Evolutionary conservation across 2,113 vertebrate species (phyloP), one percentile per base, ranked within the genome.

Genomic region (Oxygymnocypris stewartii): DNA sequence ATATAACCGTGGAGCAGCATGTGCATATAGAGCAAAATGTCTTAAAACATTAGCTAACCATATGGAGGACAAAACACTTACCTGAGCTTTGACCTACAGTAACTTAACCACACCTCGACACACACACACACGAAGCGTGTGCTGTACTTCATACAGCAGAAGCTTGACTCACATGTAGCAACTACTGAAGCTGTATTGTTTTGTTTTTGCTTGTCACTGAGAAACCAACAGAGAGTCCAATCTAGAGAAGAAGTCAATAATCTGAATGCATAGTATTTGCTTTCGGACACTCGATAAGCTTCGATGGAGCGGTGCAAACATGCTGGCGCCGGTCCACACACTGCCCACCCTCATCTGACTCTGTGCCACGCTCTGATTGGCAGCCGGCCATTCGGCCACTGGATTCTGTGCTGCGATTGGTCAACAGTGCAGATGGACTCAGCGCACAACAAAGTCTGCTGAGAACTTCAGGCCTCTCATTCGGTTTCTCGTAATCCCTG

Each of bases 1-100:
- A 65, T 14, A 16, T 28, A 65, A 65, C 13, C 2, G 61, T 63
- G n/a, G n/a, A 28, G 61, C n/a, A 63, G 25, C 31, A 2, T 35
- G 63, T 14, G 63, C 4, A 65, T 65, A 8, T 67, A 2, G 28
- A 69, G 6, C 14, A 18, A 69, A 75, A 77, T 51, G n/a, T 42
- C n/a, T 87, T 87, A n/a, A 82, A 89, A 78, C 63, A 89, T 89
- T 89, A 89, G 82, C 74, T 25, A 73, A 74, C 78, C 47, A 67
- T 57, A 79, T 31, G 51, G 44, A 79, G 25, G 9, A 59, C 81
- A 14, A 59, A 47, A 77, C 37, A 13, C 28, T 28, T 67, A 67
- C 23, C 13, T 61, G 74, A 85, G 4, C 49, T 59, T 79, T 79
- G 77, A 59, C 31, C 77, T 85, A 51, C 40, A 87, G 85, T 79